Evolutionary conservation across 2,888 invertebrate species (phyloP).

Genomic region (Metalampra italica): DNA sequence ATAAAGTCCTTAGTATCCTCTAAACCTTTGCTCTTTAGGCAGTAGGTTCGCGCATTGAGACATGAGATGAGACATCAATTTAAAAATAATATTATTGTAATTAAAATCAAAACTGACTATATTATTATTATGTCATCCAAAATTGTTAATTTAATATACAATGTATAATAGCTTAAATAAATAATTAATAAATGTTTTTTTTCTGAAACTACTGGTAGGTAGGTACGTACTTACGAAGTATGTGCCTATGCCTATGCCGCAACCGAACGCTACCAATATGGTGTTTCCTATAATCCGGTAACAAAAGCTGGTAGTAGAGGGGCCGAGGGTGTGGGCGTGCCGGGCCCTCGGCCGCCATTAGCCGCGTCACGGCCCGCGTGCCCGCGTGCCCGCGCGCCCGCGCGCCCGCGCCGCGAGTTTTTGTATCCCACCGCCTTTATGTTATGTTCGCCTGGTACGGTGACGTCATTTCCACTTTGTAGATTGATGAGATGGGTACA

Average conservation of each 20-base stretch:
- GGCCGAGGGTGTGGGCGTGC: slow-evolving; percentile 14
- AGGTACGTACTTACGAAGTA: too few species aligned
- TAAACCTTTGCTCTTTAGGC: too few species aligned
- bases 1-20: too few species aligned
- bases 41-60: too few species aligned
- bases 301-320: slow-evolving; percentile 4
- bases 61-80: too few species aligned
- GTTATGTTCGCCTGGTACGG: slow-evolving; percentile 52
- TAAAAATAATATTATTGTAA: too few species aligned
- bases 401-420: not conserved
- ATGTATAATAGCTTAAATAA: too few species aligned
- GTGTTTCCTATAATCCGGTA: slow-evolving; percentile 4
- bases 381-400: not conserved
- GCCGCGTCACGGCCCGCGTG: not conserved
- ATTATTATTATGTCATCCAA: too few species aligned
- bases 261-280: not conserved
- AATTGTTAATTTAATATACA: too few species aligned
- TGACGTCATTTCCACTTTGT: slow-evolving; percentile 46
- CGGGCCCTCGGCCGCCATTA: slow-evolving; percentile 18
- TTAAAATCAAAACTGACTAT: too few species aligned
- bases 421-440: slow-evolving; percentile 2
- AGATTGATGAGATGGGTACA: slow-evolving; percentile 7
- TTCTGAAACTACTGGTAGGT: too few species aligned
- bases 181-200: too few species aligned
- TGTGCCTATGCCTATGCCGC: not conserved